Base-by-base conservation (phyloP, 2,797 vertebrate genomes). In the Brachymystax lenok region DNA sequence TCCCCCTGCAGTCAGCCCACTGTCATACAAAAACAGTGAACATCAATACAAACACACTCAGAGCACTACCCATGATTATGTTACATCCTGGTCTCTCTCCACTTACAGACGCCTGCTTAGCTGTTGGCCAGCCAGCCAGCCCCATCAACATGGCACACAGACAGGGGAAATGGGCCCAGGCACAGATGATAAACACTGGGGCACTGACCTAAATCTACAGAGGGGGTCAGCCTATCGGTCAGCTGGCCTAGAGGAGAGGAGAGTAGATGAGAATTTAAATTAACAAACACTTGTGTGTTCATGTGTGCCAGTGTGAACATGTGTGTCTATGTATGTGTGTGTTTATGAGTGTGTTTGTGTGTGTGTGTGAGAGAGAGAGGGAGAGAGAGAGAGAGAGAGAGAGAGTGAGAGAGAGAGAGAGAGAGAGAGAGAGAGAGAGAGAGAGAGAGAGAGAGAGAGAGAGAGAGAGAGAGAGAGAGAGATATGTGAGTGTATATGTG, bases 331-430 rank as follows among this genome's bases (percentile, higher is more conserved):
- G 35, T 40, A 7, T 10, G 40, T 63, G 68, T 75, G 27, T 80
- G 69, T 69, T 59, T 61, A 35, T 50, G 46, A 30, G 72, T 14
- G 27, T 16, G 70, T 10, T 50, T 14, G 30, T 66, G 69, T 75
- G 70, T 14, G 61, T n/a, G 24, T 66, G 71, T 76, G 76, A 81
- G 76, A 71, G 79, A 6, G 27, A 63, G 46, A 75, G 40, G 10
- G 40, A 40, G 40, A 40, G 40, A 40, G 35, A 40, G 35, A 8
- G 35, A 40, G 40, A 40, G 40, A 40, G 40, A 10, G 30, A 30
- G 30, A 30, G 30, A 30, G 30, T 3, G 30, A 30, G 30, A 30
- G 30, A 3, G 30, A 30, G 30, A 30, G 30, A 30, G 28, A 30
- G 28, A 33, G 30, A 33, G 30, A 33, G 30, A 33, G 30, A 24